phyloP scores from a whole-genome alignment of 2,797 vertebrate species.

The Gambelia wislizenii region DNA sequence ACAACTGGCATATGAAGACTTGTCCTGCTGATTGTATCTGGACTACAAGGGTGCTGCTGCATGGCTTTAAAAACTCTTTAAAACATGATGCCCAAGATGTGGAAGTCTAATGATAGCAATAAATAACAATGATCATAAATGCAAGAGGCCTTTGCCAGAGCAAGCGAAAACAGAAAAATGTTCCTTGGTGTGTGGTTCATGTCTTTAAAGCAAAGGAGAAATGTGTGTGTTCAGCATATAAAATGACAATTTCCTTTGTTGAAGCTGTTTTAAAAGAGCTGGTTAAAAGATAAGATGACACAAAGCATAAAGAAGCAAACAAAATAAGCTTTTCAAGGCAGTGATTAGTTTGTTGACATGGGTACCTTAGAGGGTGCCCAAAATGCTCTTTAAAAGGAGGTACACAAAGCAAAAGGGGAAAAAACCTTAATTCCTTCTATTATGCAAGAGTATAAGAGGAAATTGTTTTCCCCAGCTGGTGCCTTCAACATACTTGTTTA shows the following conservation, averaged over 20 bases:
- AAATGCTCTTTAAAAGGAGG: neutral
- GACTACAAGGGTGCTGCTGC: neutral
- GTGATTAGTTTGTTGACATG: neutral
- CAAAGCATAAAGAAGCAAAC: neutral
- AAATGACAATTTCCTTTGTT: neutral
- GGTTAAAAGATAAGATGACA: neutral
- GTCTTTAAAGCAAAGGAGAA: conserved; percentile 2
- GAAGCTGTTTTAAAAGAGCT: neutral
- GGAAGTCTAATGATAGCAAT: neutral
- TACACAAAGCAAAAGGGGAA: neutral
- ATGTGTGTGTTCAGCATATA: neutral
- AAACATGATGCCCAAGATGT: neutral
- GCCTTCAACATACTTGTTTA: neutral
- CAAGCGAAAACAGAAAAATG: neutral
- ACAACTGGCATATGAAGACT: no score
- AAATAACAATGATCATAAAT: no score
- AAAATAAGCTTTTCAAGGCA: neutral
- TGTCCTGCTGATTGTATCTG: neutral
- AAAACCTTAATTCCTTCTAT: neutral
- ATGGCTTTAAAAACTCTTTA: neutral
- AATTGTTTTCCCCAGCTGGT: neutral
- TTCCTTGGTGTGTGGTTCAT: neutral
- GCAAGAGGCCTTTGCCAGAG: no score
- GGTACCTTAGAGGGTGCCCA: no score
- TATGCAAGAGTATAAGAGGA: neutral